A percentile compares a stretch with the other conserved stretches of the same genome.
These are phyloP conservation scores for Lomographa bimaculata DNA, from an alignment of 2,888 invertebrate genomes.

Conservation along the genomic window DNA sequence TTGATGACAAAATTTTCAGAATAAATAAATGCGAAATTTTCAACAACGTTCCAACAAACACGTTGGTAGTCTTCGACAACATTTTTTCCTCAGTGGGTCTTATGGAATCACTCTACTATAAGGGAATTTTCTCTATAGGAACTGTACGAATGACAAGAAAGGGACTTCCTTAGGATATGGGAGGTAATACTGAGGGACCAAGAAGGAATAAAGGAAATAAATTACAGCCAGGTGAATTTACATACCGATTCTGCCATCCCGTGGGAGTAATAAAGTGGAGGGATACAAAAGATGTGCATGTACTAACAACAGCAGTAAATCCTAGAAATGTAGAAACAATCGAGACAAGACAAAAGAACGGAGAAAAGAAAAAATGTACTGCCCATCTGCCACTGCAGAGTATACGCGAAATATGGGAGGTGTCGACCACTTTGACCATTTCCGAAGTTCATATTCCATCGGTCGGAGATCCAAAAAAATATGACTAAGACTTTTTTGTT, in stretches of 20 bases:
- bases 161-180: too few relatives aligned
- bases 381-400: slow-evolving; percentile 19
- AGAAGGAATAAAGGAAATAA: too few relatives aligned
- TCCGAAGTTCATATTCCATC: slow-evolving; percentile 22
- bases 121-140: too few relatives aligned
- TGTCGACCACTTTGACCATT: slow-evolving; percentile 24
- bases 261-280: slow-evolving; percentile 7
- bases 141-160: too few relatives aligned
- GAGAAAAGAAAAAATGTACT: slow-evolving; percentile 17
- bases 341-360: slow-evolving; percentile 17
- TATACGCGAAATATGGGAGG: slow-evolving; percentile 27
- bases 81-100: too few relatives aligned
- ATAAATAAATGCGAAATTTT: too few relatives aligned
- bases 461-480: slow-evolving; percentile 24
- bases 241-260: slow-evolving; percentile 13
- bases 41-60: too few relatives aligned
- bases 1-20: too few relatives aligned
- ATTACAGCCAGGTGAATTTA: too few relatives aligned
- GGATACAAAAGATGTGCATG: slow-evolving; percentile 5
- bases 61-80: too few relatives aligned
- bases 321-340: slow-evolving; percentile 13
- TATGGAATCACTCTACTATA: too few relatives aligned
- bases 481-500: slow-evolving; percentile 17
- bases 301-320: slow-evolving; percentile 15
- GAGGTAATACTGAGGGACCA: too few relatives aligned